A percentile compares a stretch with the other conserved stretches of the same genome.
Conservation (phyloP, 2,797 vertebrate species). For the Schizopygopsis pylzovi region DNA sequence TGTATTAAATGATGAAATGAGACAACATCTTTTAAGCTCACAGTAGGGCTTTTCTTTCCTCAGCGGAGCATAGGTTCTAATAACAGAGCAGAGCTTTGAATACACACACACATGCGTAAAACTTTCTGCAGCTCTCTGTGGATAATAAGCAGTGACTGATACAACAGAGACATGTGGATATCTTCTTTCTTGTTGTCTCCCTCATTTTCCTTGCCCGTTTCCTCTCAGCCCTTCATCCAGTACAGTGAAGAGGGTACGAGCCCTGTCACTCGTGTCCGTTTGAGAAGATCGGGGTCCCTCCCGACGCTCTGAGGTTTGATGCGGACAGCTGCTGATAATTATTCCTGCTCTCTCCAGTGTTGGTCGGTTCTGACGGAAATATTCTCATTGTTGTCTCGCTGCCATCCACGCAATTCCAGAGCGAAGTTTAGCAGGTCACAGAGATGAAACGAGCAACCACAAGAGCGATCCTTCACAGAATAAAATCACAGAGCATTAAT, state of each 20-base stretch:
- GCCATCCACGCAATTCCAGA: conserved; percentile 26
- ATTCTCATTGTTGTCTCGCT: conserved; percentile 39
- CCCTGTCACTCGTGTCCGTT: background rate
- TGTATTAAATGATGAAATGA: conserved; percentile 85
- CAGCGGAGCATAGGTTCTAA: conserved; percentile 77
- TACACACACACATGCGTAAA: conserved; percentile 68
- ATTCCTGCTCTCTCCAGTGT: conserved; percentile 24
- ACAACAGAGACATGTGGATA: conserved; percentile 67
- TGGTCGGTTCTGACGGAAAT: conserved; percentile 12
- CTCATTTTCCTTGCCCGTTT: conserved; percentile 31
- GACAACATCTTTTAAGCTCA: conserved; percentile 80
- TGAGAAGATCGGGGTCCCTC: conserved; percentile 10
- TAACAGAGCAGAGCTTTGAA: conserved; percentile 80
- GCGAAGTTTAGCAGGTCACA: conserved; percentile 39
- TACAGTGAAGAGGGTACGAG: background rate
- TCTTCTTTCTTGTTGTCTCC: conserved; percentile 42
- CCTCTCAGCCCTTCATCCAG: background rate
- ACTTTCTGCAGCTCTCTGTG: conserved; percentile 71
- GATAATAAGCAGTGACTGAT: conserved; percentile 75
- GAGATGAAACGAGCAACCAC: conserved; percentile 32
- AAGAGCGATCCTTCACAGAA: conserved; percentile 40
- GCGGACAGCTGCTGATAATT: conserved; percentile 48
- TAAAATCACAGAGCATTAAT: conserved; percentile 50
- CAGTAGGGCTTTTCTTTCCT: conserved; percentile 79
- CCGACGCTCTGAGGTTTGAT: conserved; percentile 36